Evolutionary conservation across 2,888 invertebrate species (phyloP).

Genomic region (Lysandra bellargus): DNA sequence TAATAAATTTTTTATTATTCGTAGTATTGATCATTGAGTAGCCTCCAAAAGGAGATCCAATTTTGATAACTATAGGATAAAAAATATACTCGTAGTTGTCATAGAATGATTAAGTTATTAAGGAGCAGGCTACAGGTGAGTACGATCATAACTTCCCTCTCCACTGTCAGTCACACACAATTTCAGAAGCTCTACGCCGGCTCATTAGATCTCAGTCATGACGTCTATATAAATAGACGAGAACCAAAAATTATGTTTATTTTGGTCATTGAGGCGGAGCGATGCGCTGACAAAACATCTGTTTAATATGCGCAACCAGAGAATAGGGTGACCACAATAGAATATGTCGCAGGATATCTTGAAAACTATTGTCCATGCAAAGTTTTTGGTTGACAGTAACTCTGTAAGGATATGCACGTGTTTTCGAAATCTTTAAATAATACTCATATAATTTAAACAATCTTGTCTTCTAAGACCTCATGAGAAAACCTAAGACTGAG

Average conservation of each 20-base stretch:
- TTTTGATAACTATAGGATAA: too few relatives aligned
- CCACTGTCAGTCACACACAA: background rate
- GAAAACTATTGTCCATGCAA: background rate
- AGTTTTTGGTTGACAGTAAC: background rate
- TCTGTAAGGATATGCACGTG: background rate
- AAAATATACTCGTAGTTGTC: too few relatives aligned
- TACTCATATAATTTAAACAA: too few relatives aligned
- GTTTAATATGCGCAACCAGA: conserved; percentile 54
- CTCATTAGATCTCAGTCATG: conserved; percentile 77
- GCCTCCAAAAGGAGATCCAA: too few relatives aligned
- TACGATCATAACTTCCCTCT: background rate
- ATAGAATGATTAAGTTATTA: background rate
- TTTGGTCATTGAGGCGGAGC: conserved; percentile 39
- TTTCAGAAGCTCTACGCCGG: conserved; percentile 49
- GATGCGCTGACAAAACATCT: conserved; percentile 70
- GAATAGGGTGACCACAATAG: background rate
- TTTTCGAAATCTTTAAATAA: too few relatives aligned
- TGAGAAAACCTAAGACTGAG: too few relatives aligned
- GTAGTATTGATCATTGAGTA: too few relatives aligned
- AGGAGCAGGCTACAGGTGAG: background rate
- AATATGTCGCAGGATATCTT: background rate
- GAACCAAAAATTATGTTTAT: conserved; percentile 52
- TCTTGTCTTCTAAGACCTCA: too few relatives aligned
- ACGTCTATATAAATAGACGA: conserved; percentile 74
- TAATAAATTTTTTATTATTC: too few relatives aligned